Evolutionary conservation across 1,140 invertebrate species (phyloP).

Genomic region (Vollenhovia emeryi): DNA sequence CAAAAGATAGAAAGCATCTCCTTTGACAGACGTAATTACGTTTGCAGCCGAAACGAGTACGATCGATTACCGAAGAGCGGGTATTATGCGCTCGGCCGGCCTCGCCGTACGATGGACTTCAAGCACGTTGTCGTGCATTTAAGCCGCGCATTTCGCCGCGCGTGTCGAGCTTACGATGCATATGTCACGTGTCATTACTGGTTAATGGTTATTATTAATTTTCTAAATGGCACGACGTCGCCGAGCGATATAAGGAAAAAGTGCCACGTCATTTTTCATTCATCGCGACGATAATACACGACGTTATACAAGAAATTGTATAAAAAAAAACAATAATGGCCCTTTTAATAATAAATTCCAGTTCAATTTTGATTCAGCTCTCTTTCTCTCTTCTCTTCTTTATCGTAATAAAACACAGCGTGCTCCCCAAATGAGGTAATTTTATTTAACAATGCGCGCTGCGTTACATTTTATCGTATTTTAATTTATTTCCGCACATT

Average conservation of each 20-base stretch:
- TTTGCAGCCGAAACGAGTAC: conserved; percentile 49
- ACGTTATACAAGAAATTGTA: not conserved
- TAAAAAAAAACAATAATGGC: conserved; percentile 5
- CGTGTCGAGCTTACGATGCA: conserved; percentile 22
- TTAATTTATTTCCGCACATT: not conserved
- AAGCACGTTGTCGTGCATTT: conserved; percentile 30
- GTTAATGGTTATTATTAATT: conserved; percentile 47
- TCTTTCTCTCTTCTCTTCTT: not conserved
- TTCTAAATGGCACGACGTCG: conserved; percentile 28
- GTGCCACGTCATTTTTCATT: conserved; percentile 23
- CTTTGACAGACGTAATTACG: conserved; percentile 53
- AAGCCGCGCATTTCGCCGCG: conserved; percentile 1
- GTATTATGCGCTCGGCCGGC: conserved; percentile 36
- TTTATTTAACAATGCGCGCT: not conserved
- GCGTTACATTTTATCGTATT: not conserved
- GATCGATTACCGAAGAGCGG: conserved; percentile 48
- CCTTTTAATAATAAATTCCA: conserved; percentile 3
- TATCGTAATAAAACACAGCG: not conserved
- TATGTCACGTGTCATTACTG: conserved; percentile 19
- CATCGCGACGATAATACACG: not conserved
- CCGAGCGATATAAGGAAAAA: conserved; percentile 8
- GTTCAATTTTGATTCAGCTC: not conserved
- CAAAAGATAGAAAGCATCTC: conserved; percentile 35
- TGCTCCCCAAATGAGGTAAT: not conserved
- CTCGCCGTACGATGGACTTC: not conserved